Conservation (phyloP, 2,888 invertebrate species). For the Trachelus troglodyta region DNA sequence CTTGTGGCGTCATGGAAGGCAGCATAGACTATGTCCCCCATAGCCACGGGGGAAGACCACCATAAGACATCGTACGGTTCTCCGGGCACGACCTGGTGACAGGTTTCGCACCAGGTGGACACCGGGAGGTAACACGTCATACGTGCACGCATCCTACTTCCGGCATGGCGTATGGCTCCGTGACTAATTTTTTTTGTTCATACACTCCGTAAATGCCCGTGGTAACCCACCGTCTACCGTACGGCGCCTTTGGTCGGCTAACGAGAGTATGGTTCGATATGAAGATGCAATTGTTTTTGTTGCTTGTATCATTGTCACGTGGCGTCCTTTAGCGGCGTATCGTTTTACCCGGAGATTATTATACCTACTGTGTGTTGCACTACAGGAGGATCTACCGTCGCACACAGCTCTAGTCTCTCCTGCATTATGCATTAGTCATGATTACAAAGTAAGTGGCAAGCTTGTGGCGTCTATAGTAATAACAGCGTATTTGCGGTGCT, state of each 20-base stretch:
- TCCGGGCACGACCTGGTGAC: neutral
- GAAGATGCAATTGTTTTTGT: neutral
- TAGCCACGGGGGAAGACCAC: neutral
- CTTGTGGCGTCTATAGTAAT: constrained; percentile 52
- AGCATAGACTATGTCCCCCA: neutral
- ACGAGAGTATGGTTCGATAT: neutral
- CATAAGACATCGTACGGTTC: neutral
- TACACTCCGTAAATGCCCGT: neutral
- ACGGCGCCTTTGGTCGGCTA: neutral
- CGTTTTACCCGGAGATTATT: neutral
- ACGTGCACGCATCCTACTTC: neutral
- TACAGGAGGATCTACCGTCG: neutral
- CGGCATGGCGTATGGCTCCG: neutral
- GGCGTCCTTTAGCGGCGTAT: neutral
- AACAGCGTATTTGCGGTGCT: constrained; percentile 57
- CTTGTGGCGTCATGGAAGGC: neutral
- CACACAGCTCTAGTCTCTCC: constrained; percentile 27
- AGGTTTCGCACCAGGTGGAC: neutral
- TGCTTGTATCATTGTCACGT: neutral
- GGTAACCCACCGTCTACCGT: neutral
- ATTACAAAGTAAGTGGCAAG: constrained; percentile 59
- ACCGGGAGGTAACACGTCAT: neutral
- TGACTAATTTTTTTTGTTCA: neutral
- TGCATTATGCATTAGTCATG: constrained; percentile 60
- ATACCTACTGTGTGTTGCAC: neutral